These are phyloP conservation scores for Andrena marginata DNA, from an alignment of 2,888 invertebrate genomes.

Conservation along the genomic window DNA sequence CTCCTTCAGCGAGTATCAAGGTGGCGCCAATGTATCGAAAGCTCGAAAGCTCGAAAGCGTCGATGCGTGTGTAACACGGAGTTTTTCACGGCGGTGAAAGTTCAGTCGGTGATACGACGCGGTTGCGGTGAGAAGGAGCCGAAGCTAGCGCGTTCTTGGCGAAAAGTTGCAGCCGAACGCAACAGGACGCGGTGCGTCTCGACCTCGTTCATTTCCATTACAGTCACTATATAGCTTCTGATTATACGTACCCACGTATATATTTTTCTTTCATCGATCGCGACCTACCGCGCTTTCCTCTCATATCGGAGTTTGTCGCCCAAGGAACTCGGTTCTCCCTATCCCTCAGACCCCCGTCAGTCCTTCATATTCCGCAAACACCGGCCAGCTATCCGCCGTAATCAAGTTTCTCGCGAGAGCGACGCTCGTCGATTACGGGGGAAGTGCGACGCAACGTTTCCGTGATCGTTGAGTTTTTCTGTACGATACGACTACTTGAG, in stretches of 20 bases:
- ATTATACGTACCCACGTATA: background rate
- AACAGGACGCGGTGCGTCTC: conserved; percentile 58
- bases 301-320: background rate
- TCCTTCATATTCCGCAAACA: too few relatives aligned
- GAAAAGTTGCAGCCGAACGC: conserved; percentile 29
- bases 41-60: conserved; percentile 64
- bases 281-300: background rate
- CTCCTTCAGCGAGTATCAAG: conserved; percentile 73
- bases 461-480: too few relatives aligned
- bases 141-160: conserved; percentile 23
- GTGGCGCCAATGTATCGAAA: conserved; percentile 81
- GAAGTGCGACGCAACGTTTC: too few relatives aligned
- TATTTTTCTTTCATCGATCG: background rate
- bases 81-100: conserved; percentile 56
- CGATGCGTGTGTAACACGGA: conserved; percentile 54
- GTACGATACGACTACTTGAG: too few relatives aligned
- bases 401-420: too few relatives aligned
- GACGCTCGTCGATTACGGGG: too few relatives aligned
- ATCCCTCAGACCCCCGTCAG: background rate
- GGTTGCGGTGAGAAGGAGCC: conserved; percentile 78
- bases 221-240: background rate
- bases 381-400: too few relatives aligned
- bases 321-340: background rate
- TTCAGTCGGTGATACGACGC: conserved; percentile 83
- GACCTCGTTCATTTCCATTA: background rate